Conservation (phyloP, 2,888 invertebrate genomes). For the Antheraea yamamai region DNA sequence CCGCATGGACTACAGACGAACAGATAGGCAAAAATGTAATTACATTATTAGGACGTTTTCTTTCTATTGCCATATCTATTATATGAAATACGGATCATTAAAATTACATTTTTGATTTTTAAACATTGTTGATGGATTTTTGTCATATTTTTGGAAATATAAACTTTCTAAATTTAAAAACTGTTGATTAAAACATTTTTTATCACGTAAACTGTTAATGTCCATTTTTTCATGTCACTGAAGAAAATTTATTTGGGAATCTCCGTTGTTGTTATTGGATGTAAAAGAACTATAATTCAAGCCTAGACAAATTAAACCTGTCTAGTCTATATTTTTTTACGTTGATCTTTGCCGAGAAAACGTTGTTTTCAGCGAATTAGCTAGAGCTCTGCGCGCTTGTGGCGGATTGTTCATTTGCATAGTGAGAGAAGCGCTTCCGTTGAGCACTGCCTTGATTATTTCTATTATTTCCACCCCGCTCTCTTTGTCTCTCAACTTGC, state of each 20-base stretch:
- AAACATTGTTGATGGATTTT: too few relatives aligned
- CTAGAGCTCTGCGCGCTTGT: conserved; percentile 48
- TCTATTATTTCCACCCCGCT: conserved; percentile 52
- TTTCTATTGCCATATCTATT: too few relatives aligned
- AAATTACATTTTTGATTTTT: too few relatives aligned
- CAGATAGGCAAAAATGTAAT: too few relatives aligned
- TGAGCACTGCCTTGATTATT: conserved; percentile 55
- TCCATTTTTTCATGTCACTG: too few relatives aligned
- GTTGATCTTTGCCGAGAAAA: conserved; percentile 50
- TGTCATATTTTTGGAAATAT: too few relatives aligned
- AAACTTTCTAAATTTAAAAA: too few relatives aligned
- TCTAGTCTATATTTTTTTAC: conserved; percentile 17
- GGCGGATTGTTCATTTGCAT: conserved; percentile 66
- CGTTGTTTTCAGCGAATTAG: conserved; percentile 68
- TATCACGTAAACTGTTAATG: too few relatives aligned
- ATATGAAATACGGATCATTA: too few relatives aligned
- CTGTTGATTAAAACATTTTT: too few relatives aligned
- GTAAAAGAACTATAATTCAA: neutral
- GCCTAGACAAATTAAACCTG: neutral
- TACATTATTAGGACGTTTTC: too few relatives aligned
- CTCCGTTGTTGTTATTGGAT: neutral
- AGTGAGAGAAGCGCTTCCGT: conserved; percentile 57
- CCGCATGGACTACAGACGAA: too few relatives aligned
- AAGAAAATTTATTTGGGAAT: neutral
- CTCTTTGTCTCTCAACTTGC: neutral